These are phyloP conservation scores for Drosophila trapezifrons DNA, from an alignment of 1,140 invertebrate species.

Conservation along the genomic window DNA sequence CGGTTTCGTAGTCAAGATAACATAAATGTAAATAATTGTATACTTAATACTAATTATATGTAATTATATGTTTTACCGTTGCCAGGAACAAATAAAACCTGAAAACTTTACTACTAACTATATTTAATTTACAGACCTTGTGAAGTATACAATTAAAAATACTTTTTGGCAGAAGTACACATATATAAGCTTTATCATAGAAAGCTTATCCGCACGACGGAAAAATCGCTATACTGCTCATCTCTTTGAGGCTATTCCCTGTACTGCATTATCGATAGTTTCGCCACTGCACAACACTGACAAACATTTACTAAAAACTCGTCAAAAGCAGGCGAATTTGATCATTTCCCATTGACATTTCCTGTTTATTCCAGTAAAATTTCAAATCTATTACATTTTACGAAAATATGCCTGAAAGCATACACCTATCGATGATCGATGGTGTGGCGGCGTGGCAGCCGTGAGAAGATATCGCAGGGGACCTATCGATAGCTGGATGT, in stretches of 20 bases:
- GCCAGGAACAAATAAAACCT: no score
- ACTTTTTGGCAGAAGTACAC: no score
- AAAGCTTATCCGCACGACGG: no score
- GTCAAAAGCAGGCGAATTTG: background rate
- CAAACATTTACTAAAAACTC: background rate
- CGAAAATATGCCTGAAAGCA: conserved; percentile 6
- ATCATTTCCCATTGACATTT: background rate
- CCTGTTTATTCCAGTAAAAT: background rate
- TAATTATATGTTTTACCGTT: no score
- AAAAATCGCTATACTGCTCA: background rate
- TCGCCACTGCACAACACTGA: background rate
- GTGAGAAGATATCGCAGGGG: background rate
- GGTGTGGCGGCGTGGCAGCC: background rate
- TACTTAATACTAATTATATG: background rate
- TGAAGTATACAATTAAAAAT: no score
- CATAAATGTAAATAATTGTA: background rate
- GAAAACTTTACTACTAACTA: no score
- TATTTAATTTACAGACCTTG: no score
- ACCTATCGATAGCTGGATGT: conserved; percentile 31
- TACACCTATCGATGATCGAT: conserved; percentile 11
- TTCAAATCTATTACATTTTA: background rate
- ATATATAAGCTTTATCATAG: no score
- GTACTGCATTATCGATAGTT: conserved; percentile 1
- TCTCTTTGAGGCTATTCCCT: background rate
- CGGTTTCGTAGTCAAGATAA: background rate